Evolutionary conservation across 2,888 invertebrate species (phyloP).

Genomic region (Phaonia tiefii): DNA sequence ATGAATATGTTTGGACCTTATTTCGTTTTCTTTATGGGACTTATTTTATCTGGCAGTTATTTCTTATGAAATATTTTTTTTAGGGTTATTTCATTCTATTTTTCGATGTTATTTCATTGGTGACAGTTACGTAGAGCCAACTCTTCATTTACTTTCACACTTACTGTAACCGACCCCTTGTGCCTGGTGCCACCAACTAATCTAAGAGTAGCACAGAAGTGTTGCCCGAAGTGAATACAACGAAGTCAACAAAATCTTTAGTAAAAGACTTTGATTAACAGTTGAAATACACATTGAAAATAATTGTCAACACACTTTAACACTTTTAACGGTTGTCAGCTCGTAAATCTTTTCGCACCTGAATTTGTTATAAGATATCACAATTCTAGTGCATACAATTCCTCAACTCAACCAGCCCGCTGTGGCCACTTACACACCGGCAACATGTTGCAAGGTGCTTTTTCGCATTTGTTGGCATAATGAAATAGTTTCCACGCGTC

Average conservation of each 20-base stretch:
- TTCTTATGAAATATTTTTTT: no score
- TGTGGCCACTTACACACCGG: slow-evolving; percentile 38
- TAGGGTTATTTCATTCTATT: no score
- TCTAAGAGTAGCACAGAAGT: slow-evolving; percentile 61
- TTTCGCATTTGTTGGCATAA: slow-evolving; percentile 12
- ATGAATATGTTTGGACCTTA: no score
- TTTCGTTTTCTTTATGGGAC: no score
- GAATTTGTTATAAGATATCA: slow-evolving; percentile 42
- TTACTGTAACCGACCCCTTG: slow-evolving; percentile 10
- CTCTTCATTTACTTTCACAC: background rate
- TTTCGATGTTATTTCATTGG: no score
- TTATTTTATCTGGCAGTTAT: no score
- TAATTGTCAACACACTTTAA: slow-evolving; percentile 68
- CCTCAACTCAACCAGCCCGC: background rate
- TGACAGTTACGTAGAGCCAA: no score
- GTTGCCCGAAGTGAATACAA: slow-evolving; percentile 8
- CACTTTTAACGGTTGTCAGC: slow-evolving; percentile 68
- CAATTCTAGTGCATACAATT: slow-evolving; percentile 20
- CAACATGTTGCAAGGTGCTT: slow-evolving; percentile 60
- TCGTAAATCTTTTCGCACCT: slow-evolving; percentile 68
- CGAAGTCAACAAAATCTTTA: slow-evolving; percentile 7
- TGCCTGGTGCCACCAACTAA: background rate
- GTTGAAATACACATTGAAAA: slow-evolving; percentile 65
- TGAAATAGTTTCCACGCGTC: slow-evolving; percentile 42
- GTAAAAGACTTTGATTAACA: slow-evolving; percentile 60